Base-by-base conservation (phyloP, 1,140 invertebrate species). In the Lepidurus apus region DNA sequence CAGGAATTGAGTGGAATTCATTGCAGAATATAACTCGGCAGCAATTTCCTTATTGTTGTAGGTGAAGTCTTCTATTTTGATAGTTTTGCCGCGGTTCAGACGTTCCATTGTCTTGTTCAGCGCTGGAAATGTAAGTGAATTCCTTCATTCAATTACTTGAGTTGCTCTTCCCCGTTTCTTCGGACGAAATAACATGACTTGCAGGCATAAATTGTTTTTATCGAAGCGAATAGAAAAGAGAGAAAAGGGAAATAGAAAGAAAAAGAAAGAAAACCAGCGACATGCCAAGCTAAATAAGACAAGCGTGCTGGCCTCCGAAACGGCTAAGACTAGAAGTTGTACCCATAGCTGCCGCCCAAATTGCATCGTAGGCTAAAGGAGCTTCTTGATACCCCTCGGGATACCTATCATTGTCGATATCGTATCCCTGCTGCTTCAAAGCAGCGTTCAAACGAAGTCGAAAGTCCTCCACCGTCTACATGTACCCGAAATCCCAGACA, bases 351-450 rank as follows among this genome's bases (percentile, higher is more conserved):
- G 98, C 92, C 26, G 96, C 95, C 98, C 98, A 99, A 65, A 99
- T 94, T 43, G 98, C 98, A 86, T 99, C 98, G 84, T 99, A 99
- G 17, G 98, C 98, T 44, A 99, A 85, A 0, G 98, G 98, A 1
- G 98, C 96, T 87, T 99, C 98, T 84, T 97, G 96, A 85, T 98
- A 98, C 1, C 98, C 98, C 84, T 95, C 93, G 1, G 95, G 95
- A 85, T 92, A 95, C 65, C 92, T 87, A 82, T 91, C 90, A 65
- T 93, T 90, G 83, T 92, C 91, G 82, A 95, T 93, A 82, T 94
- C 92, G 83, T 92, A 95, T 13, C 92, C 93, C 73, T 91, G 89
- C 53, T 91, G 90, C 76, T 91, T 90, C 9, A 97, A 86, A 43
- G 90, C 90, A 80, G 91, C 88, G 84, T 97, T 93, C 81, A 98